A percentile compares a stretch with the other conserved stretches of the same genome.
Evolutionary conservation across 2,888 invertebrate genomes (phyloP).

Genomic region (Octonoba sinensis): DNA sequence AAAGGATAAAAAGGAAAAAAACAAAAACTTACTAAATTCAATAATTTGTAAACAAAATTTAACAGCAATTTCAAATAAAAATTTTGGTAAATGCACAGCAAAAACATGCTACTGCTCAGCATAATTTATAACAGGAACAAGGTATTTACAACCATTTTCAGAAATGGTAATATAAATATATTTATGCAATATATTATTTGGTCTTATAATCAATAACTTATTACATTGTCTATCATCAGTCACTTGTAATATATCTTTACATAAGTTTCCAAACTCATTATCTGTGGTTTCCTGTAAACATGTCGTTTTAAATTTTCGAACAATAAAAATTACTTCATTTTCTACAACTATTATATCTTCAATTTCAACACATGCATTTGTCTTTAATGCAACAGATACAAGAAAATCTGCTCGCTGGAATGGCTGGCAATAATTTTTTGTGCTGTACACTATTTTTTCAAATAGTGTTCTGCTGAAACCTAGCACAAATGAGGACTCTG

Average conservation of each 20-base stretch:
- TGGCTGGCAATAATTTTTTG: background rate
- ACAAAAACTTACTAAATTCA: too few relatives aligned
- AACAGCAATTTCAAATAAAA: too few relatives aligned
- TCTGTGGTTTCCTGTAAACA: background rate
- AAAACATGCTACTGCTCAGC: background rate
- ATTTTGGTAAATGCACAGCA: background rate
- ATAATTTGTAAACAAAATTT: too few relatives aligned
- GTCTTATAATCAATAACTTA: background rate
- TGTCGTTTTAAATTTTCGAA: background rate
- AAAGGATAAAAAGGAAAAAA: too few relatives aligned
- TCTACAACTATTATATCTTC: background rate
- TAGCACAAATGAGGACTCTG: background rate
- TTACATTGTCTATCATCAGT: background rate
- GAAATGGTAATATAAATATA: background rate
- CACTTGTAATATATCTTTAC: background rate
- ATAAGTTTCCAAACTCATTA: background rate
- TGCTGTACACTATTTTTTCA: background rate
- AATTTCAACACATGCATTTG: background rate
- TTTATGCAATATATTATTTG: background rate
- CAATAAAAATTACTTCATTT: background rate
- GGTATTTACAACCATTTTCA: background rate
- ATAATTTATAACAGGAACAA: background rate
- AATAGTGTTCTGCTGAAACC: conserved; percentile 3
- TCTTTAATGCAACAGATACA: background rate
- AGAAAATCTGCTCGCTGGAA: background rate